Conservation (phyloP, 2,113 vertebrate genomes). For the Pedetes capensis region DNA sequence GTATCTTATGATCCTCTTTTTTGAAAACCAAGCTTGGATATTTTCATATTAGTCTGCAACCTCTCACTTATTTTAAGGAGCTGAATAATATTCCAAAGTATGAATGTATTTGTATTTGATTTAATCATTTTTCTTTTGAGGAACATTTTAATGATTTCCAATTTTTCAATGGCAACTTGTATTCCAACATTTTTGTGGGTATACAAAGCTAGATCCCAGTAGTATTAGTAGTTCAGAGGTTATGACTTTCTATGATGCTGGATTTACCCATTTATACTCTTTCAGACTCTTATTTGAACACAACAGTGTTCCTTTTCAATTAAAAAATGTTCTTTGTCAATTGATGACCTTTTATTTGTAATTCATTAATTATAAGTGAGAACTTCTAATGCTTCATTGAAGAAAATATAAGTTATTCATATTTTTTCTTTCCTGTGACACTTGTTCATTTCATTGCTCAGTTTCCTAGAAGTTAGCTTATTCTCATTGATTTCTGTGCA, state of each 20-base stretch:
- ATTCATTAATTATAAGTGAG: not conserved
- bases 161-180: not conserved
- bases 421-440: not conserved
- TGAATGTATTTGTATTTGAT: not conserved
- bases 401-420: not conserved
- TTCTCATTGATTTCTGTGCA: not conserved
- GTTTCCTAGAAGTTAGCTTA: not conserved
- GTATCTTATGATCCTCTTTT: not conserved
- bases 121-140: not conserved
- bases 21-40: not conserved
- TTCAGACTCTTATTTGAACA: not conserved
- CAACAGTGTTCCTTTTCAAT: not conserved
- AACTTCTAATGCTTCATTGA: too few relatives aligned
- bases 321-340: not conserved
- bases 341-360: not conserved
- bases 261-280: not conserved
- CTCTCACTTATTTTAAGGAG: not conserved
- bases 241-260: too few relatives aligned
- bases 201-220: not conserved
- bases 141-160: not conserved
- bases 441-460: not conserved
- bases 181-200: not conserved
- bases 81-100: not conserved
- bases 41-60: not conserved
- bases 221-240: not conserved